Conservation (phyloP, 2,888 invertebrate species). For the Alviniconcha strummeri region DNA sequence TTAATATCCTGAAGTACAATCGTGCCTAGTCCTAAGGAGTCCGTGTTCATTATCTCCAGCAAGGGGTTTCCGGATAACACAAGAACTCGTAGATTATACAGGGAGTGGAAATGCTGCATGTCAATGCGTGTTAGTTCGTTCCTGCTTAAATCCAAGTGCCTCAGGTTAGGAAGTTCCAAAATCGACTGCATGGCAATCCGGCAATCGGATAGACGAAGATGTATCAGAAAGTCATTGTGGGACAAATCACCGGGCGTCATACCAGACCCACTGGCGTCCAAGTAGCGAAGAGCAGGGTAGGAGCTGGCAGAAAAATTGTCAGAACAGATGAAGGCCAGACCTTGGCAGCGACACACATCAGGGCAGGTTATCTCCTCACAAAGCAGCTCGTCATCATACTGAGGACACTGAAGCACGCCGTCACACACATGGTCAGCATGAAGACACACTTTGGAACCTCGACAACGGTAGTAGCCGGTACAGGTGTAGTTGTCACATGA, state of each 20-base stretch:
- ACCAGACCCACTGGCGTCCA: background rate
- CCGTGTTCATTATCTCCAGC: background rate
- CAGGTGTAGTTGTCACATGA: background rate
- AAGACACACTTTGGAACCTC: slow-evolving; percentile 2
- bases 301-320: background rate
- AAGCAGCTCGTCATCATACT: background rate
- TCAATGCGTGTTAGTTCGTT: background rate
- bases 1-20: background rate
- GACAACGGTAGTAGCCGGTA: slow-evolving; percentile 10
- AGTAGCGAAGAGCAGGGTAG: background rate
- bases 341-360: background rate
- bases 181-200: background rate
- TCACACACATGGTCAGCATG: background rate
- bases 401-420: background rate
- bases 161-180: background rate
- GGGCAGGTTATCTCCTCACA: background rate
- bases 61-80: background rate
- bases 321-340: background rate
- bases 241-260: background rate
- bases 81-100: background rate
- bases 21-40: background rate
- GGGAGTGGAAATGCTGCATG: background rate
- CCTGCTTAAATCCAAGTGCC: background rate
- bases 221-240: background rate
- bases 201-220: background rate